These are phyloP conservation scores for Bombycilla garrulus DNA, from an alignment of 2,113 vertebrate species.

Conservation along the genomic window DNA sequence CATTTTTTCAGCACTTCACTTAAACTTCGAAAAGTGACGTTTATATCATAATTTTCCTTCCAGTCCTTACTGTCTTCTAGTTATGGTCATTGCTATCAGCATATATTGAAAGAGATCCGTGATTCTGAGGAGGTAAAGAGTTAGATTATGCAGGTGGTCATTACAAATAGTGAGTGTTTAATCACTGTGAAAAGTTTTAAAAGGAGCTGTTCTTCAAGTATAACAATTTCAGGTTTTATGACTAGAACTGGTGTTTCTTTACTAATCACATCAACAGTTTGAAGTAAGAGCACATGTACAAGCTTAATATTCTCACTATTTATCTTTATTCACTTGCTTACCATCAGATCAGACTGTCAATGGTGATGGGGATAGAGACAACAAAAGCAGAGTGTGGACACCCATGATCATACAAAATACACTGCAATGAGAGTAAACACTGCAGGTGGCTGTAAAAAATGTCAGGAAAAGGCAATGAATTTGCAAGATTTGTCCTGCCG, in stretches of 20 bases:
- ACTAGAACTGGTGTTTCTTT: background rate
- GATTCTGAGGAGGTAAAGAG: background rate
- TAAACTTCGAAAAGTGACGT: background rate
- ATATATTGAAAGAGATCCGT: background rate
- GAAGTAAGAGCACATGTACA: background rate
- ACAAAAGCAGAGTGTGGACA: background rate
- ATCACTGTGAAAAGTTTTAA: background rate
- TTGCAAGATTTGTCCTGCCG: background rate
- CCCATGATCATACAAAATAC: background rate
- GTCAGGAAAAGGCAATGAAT: background rate
- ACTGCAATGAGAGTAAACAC: background rate
- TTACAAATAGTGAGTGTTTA: background rate
- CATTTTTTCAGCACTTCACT: background rate
- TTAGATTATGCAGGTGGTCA: background rate
- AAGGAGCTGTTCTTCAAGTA: background rate
- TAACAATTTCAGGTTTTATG: background rate
- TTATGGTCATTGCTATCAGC: background rate
- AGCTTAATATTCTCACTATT: background rate
- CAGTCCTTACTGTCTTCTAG: background rate
- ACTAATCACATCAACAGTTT: background rate
- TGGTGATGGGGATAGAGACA: background rate
- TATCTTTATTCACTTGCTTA: background rate
- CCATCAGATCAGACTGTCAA: background rate
- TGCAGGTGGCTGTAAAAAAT: background rate
- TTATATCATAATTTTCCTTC: background rate